Evolutionary conservation across 1,140 invertebrate species (phyloP), one percentile per base, ranked within the genome.

Genomic region (Drosophila fuyamai): DNA sequence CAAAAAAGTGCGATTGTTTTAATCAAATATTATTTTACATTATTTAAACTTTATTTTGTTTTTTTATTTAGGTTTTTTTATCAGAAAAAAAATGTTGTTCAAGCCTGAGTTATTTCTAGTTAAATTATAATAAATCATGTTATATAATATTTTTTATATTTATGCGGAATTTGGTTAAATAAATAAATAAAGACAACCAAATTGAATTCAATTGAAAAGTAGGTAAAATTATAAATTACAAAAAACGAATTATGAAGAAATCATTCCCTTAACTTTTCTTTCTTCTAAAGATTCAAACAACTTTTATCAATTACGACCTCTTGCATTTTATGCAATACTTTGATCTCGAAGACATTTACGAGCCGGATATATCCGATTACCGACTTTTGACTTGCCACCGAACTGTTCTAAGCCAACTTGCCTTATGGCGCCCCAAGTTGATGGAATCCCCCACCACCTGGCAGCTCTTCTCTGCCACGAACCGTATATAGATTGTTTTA

Each of bases 401-500:
- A 71, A 70, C 51, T 71, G 68, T 41, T 71, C 44, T 43, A 50
- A 68, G 43, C 65, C 29, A 18, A 44, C 44, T 53, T 53, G 13
- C 29, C 47, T 32, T 53, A 43, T 60, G 65, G 53, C 18, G 61
- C 67, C 71, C 59, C 23, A 63, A 79, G 57, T 60, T 84, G 81
- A 83, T 43, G 58, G 70, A 84, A 80, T 47, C 51, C 46, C 2
- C 53, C 14, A 29, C 27, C 48, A n/a, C 50, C 35, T 50, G 59
- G 75, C 53, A 48, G 23, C 59, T 12, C 6, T 14, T 9, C 18
- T 43, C 13, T 14, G 7, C n/a, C 36, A 32, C 23, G 29, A 36
- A 40, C 54, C 53, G 23, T 77, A 47, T 82, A 74, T 61, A 75
- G 70, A 74, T 75, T 83, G 66, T 66, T 85, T 79, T 76, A 81